Percentiles rank a stretch among this genome's conserved stretches.
Conservation (phyloP, 2,888 invertebrate genomes). For the Scelioninae gen. 1 region DNA sequence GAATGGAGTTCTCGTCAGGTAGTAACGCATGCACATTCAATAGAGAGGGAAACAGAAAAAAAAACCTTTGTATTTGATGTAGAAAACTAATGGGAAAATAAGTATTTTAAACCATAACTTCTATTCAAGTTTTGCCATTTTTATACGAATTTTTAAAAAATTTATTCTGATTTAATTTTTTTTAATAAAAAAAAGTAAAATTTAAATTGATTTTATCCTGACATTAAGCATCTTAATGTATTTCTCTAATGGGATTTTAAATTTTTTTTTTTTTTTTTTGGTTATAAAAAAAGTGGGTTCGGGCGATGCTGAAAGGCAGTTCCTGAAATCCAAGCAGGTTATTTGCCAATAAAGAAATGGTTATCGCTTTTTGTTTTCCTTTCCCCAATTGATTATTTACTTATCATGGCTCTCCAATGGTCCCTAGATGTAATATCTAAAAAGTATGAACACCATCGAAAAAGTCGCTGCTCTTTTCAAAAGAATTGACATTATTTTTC, state of each 20-base stretch:
- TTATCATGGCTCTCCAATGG: slow-evolving; percentile 8
- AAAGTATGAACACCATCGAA: slow-evolving; percentile 27
- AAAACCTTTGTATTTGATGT: slow-evolving; percentile 43
- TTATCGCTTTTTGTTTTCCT: background rate
- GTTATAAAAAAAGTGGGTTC: background rate
- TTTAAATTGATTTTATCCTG: too few species aligned
- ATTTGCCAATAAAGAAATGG: slow-evolving; percentile 18
- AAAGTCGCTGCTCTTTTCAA: slow-evolving; percentile 51
- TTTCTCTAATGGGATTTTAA: background rate
- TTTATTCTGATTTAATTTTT: background rate
- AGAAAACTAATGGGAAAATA: slow-evolving; percentile 54
- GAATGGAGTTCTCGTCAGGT: slow-evolving; percentile 37
- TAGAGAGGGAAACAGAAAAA: slow-evolving; percentile 36
- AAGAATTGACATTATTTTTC: slow-evolving; percentile 66
- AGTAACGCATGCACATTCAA: slow-evolving; percentile 26
- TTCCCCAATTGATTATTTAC: slow-evolving; percentile 6
- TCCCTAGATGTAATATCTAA: slow-evolving; percentile 15
- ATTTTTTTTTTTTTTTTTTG: background rate
- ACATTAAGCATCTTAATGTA: background rate
- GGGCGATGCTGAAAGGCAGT: background rate
- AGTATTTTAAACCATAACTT: slow-evolving; percentile 15
- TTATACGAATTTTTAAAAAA: too few species aligned
- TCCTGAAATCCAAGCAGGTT: background rate
- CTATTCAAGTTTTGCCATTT: background rate
- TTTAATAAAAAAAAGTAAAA: background rate